These are phyloP conservation scores for Dromiciops gliroides DNA, from an alignment of 2,113 vertebrate genomes.

Conservation along the genomic window DNA sequence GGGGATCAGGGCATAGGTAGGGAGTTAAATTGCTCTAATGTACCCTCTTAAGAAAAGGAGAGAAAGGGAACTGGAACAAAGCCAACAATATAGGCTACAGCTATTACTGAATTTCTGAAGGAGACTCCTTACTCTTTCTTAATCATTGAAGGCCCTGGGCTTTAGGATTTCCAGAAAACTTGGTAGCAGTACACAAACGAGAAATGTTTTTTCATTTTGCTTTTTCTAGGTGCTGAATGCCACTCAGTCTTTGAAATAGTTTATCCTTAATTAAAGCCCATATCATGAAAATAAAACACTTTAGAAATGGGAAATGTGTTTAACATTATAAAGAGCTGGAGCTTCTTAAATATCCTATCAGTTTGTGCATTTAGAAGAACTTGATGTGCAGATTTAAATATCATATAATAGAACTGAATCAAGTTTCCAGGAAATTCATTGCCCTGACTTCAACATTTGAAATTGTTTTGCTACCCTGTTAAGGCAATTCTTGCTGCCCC, in stretches of 20 bases:
- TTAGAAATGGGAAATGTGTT: constrained; percentile 42
- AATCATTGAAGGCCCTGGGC: neutral
- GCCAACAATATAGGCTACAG: neutral
- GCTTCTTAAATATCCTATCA: constrained; percentile 31
- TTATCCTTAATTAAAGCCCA: constrained; percentile 50
- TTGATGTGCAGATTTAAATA: constrained; percentile 27
- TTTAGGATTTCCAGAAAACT: constrained; percentile 32
- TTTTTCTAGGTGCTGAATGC: constrained; percentile 13
- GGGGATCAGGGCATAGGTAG: neutral
- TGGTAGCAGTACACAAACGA: neutral
- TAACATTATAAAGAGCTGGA: constrained; percentile 38
- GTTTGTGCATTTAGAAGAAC: neutral
- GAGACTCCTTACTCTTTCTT: constrained; percentile 11
- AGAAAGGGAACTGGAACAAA: neutral
- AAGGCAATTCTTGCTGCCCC: constrained; percentile 16
- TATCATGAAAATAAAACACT: constrained; percentile 29
- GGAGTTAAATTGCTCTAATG: constrained; percentile 27
- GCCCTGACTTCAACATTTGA: constrained; percentile 3
- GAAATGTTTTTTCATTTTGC: constrained; percentile 42
- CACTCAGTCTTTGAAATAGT: neutral
- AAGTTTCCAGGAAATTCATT: neutral
- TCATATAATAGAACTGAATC: constrained; percentile 25
- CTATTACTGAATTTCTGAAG: constrained; percentile 10
- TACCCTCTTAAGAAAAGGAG: constrained; percentile 32
- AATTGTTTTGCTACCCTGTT: constrained; percentile 14